Conservation (phyloP, 1,140 invertebrate genomes). For the Sitophilus oryzae region DNA sequence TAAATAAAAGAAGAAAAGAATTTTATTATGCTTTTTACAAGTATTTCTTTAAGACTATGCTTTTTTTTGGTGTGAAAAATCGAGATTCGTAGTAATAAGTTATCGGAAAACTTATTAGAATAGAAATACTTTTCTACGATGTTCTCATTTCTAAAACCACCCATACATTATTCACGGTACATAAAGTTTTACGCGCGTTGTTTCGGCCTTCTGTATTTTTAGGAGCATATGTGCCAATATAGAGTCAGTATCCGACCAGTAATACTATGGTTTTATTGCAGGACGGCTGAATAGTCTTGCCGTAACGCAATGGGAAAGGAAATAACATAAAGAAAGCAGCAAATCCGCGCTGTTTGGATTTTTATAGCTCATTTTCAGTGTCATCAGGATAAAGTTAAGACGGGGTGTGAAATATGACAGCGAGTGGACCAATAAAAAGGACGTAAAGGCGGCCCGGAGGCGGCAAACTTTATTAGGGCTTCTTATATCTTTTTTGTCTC, state of each 20-base stretch:
- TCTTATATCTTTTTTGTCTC: neutral
- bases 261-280: slow-evolving; percentile 24
- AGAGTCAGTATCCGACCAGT: slow-evolving; percentile 15
- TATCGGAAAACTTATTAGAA: no score
- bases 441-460: slow-evolving; percentile 17
- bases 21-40: no score
- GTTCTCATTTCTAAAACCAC: no score
- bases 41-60: no score
- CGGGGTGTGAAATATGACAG: slow-evolving; percentile 25
- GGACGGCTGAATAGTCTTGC: slow-evolving; percentile 19
- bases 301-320: slow-evolving; percentile 16
- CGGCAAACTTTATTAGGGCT: slow-evolving; percentile 16
- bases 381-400: slow-evolving; percentile 27
- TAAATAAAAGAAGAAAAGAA: no score
- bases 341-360: slow-evolving; percentile 28
- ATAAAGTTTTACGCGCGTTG: slow-evolving; percentile 17
- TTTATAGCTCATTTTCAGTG: slow-evolving; percentile 27
- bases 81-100: no score
- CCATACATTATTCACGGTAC: slow-evolving; percentile 17
- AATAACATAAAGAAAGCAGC: slow-evolving; percentile 27
- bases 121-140: no score
- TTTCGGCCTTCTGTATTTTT: slow-evolving; percentile 16
- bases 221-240: slow-evolving; percentile 19
- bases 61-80: no score
- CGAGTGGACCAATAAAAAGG: slow-evolving; percentile 28